phyloP scores from a whole-genome alignment of 2,888 invertebrate species.

The Mayetiola destructor region DNA sequence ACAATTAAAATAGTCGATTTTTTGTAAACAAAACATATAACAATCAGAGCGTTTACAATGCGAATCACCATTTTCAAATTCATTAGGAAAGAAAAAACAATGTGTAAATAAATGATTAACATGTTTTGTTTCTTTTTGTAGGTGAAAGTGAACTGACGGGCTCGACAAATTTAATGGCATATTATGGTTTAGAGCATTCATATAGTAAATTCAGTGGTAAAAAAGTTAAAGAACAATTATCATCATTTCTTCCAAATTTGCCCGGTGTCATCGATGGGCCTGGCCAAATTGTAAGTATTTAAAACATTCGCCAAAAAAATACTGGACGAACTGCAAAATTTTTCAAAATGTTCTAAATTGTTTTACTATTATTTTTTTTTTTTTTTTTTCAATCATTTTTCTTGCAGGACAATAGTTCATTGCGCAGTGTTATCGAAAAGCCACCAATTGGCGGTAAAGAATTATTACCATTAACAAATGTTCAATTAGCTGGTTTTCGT shows the following conservation, averaged over 20 bases:
- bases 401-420: conserved; percentile 59
- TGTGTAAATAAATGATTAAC: conserved; percentile 18
- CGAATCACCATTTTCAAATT: too few species aligned
- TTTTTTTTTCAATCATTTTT: conserved; percentile 4
- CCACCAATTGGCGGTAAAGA: conserved; percentile 88
- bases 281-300: conserved; percentile 43
- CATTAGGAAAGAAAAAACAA: background rate
- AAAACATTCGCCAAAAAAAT: background rate
- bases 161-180: conserved; percentile 91
- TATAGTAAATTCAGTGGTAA: conserved; percentile 96
- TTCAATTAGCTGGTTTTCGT: conserved; percentile 83
- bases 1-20: conserved; percentile 3
- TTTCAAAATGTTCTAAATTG: background rate
- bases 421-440: conserved; percentile 88
- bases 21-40: conserved; percentile 7
- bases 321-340: too few species aligned
- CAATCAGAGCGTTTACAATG: background rate
- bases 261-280: conserved; percentile 93
- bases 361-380: conserved; percentile 9
- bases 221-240: conserved; percentile 85
- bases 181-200: conserved; percentile 91
- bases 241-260: conserved; percentile 86
- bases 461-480: conserved; percentile 67
- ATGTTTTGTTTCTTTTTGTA: conserved; percentile 32
- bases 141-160: conserved; percentile 88